Base-by-base conservation (phyloP, 2,113 vertebrate species). In the Varanus komodoensis region DNA sequence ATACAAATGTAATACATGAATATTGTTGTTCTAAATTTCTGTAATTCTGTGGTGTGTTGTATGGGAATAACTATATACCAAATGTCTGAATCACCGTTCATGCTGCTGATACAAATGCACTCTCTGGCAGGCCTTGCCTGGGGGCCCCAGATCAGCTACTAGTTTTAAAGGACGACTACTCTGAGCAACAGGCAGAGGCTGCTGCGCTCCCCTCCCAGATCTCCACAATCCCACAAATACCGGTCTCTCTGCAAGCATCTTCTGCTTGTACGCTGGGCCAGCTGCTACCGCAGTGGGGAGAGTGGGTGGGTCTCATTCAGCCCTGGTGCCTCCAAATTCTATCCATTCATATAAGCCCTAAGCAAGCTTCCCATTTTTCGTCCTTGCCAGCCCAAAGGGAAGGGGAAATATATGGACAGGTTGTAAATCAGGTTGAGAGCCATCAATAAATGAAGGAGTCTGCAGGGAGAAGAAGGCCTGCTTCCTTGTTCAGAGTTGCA, bases 391-490 rank as follows among this genome's bases (percentile, higher is more conserved):
- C 92, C 93, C 77, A n/a, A 71, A 92, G 34, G 50, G 57, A 79
- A 86, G 90, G 90, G 94, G 93, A 92, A 94, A 80, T 88, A 87
- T 91, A 91, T 82, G 88, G 79, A 93, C 87, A 80, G 91, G 69
- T 90, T 77, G 87, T 92, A 89, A 93, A 91, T 95, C 86, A 89
- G 82, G 94, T 93, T 94, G 93, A 96, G 95, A 95, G 68, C 95
- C 94, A 96, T 91, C 93, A 95, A 91, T 92, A 95, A 95, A 93
- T 91, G 87, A 95, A 92, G 95, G 89, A 87, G 64, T 92, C 82
- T 93, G 92, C 94, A 93, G 90, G 86, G 90, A 90, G 93, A 96
- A 88, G 93, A 96, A 89, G 79, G 48, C 89, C 74, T 67, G 48
- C 81, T 88, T 87, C 87, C 95, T 96, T 93, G 95, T 95, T 89